A percentile compares a stretch with the other conserved stretches of the same genome.
These are phyloP conservation scores for Anthopleura sola DNA, from an alignment of 64 coral and sea anemone genomes.

Conservation along the genomic window DNA sequence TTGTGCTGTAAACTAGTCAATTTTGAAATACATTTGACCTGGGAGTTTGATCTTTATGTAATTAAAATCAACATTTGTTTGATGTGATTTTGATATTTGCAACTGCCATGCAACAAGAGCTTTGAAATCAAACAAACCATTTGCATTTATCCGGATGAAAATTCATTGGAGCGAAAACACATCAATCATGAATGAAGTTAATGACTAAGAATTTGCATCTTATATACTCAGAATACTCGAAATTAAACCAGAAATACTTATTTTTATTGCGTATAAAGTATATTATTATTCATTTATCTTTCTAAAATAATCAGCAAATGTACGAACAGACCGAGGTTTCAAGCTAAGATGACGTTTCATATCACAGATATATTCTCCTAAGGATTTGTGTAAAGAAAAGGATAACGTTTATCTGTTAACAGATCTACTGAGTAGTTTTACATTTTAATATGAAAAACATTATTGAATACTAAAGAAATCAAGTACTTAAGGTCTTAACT, in stretches of 20 bases:
- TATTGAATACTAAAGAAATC: too few relatives aligned
- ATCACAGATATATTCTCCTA: too few relatives aligned
- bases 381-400: too few relatives aligned
- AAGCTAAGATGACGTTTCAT: neutral
- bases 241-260: neutral
- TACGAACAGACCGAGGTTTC: neutral
- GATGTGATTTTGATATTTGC: neutral
- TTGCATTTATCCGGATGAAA: neutral
- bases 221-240: neutral
- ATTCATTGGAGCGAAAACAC: neutral
- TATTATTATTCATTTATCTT: neutral
- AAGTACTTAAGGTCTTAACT: too few relatives aligned
- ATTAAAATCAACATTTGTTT: neutral
- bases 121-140: slow-evolving; percentile 5
- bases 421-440: neutral
- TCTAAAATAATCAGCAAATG: neutral
- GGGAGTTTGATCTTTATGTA: too few relatives aligned
- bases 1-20: too few relatives aligned
- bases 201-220: neutral
- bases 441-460: neutral
- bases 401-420: neutral
- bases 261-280: neutral
- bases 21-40: too few relatives aligned
- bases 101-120: neutral
- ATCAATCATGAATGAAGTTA: slow-evolving; percentile 3